Percentiles rank a stretch among this genome's conserved stretches.
Evolutionary conservation across 2,888 invertebrate species (phyloP).

Genomic region (Drosophila algonquin): DNA sequence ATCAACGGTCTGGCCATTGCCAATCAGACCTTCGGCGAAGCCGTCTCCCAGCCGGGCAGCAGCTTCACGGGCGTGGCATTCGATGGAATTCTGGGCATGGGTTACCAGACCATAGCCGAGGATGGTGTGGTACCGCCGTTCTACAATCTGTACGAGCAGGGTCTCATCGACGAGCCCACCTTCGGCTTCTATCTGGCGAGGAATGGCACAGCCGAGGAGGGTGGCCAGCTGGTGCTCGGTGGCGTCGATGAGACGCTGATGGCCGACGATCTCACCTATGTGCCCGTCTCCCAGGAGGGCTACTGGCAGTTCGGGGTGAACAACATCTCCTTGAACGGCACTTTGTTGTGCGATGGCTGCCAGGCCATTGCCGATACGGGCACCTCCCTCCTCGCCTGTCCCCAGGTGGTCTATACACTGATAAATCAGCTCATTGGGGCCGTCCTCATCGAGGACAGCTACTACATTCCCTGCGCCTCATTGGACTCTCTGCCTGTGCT

Average conservation of each 20-base stretch:
- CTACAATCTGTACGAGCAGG: slow-evolving; percentile 94
- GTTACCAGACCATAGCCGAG: slow-evolving; percentile 92
- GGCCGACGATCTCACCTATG: slow-evolving; percentile 86
- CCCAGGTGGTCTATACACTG: slow-evolving; percentile 86
- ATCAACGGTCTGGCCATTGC: slow-evolving; percentile 88
- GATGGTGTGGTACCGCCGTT: slow-evolving; percentile 95
- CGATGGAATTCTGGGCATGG: slow-evolving; percentile 98
- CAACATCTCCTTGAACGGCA: slow-evolving; percentile 85
- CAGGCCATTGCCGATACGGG: slow-evolving; percentile 98
- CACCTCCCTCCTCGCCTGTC: slow-evolving; percentile 93
- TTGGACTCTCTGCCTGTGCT: slow-evolving; percentile 91
- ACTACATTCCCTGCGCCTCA: slow-evolving; percentile 89
- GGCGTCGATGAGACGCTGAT: slow-evolving; percentile 96
- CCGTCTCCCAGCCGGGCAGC: slow-evolving; percentile 94
- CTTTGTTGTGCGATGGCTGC: slow-evolving; percentile 89
- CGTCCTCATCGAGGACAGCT: slow-evolving; percentile 83
- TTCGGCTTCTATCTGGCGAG: slow-evolving; percentile 96
- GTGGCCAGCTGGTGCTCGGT: slow-evolving; percentile 95
- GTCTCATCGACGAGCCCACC: slow-evolving; percentile 87
- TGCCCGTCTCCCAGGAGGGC: slow-evolving; percentile 91
- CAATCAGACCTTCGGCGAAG: slow-evolving; percentile 96
- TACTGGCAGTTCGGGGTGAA: slow-evolving; percentile 99
- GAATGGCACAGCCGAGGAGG: slow-evolving; percentile 88
- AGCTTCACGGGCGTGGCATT: slow-evolving; percentile 98
- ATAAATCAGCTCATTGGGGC: slow-evolving; percentile 92